Base-by-base conservation (phyloP, 2,113 vertebrate species). In the Esox niger region DNA sequence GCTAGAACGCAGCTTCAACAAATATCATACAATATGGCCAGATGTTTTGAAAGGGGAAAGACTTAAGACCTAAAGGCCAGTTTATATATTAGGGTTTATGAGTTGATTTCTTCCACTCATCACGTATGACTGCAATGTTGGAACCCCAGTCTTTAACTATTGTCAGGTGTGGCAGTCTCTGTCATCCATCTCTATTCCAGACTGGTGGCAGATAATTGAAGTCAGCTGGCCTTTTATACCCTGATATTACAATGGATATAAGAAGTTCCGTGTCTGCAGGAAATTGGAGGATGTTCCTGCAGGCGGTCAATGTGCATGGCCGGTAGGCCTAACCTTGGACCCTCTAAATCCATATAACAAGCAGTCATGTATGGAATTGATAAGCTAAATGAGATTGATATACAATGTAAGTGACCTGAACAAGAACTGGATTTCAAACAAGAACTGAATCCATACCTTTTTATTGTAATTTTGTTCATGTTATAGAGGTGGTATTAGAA, bases 251-350 rank as follows among this genome's bases (percentile, higher is more conserved):
- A 35, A 54, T 78, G 61, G 59, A 75, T 74, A 78, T 83, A 67
- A 82, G 65, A 68, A 74, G 75, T 76, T 83, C 31, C 72, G 49
- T 74, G 71, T 84, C 56, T 80, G 61, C 77, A 85, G 81, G 78
- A 90, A 88, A 84, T 83, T 78, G 65, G 67, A 81, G 49, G 70
- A 66, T 77, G 80, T 81, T 79, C 60, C 74, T 73, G 82, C 67
- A 66, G 76, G 56, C 54, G 7, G 59, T 62, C 62, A 64, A 35
- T 81, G 38, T 66, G 38, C 17, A 43, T 43, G 58, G 70, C 60
- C 52, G 66, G 60, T 8, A n/a, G n/a, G n/a, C n/a, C n/a, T n/a
- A 23, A 56, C 29, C 25, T 35, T 63, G 69, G 71, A 59, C 33
- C 38, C 3, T 43, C 13, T 43, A 10, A 15, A 15, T 43, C 38